These are phyloP conservation scores for Acanthurus tractus DNA, from an alignment of 2,797 vertebrate species.

Conservation along the genomic window DNA sequence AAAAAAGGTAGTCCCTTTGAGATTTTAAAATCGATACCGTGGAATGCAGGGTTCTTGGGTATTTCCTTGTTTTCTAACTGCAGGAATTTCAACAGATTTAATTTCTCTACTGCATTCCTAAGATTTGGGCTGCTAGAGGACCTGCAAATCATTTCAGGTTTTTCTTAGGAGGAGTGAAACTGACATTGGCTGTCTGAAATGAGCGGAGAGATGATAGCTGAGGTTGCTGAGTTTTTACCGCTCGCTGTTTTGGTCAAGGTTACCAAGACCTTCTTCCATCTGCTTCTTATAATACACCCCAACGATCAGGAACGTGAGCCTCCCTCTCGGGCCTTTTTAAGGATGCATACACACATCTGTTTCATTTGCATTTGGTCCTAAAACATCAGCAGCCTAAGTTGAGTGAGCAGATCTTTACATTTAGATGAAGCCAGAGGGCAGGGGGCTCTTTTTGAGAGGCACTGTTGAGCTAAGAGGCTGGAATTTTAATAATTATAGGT, in stretches of 20 bases:
- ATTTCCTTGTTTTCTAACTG: not conserved
- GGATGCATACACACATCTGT: constrained; percentile 20
- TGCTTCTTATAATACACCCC: constrained; percentile 23
- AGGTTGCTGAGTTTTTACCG: constrained; percentile 35
- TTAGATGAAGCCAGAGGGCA: constrained; percentile 1
- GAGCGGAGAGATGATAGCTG: not conserved
- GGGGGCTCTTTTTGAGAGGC: not conserved
- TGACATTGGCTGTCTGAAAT: constrained; percentile 15
- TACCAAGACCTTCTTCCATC: constrained; percentile 37
- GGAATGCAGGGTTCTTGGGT: not conserved
- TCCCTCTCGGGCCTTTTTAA: constrained; percentile 10
- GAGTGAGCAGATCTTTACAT: constrained; percentile 1
- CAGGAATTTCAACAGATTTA: not conserved
- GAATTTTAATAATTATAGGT: constrained; percentile 19
- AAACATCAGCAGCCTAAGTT: constrained; percentile 2
- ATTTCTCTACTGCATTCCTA: not conserved
- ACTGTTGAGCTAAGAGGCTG: not conserved
- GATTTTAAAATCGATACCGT: not conserved
- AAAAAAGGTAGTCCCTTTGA: not conserved
- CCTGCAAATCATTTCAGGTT: constrained; percentile 18
- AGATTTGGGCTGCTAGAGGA: constrained; percentile 21
- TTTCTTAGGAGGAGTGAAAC: constrained; percentile 23
- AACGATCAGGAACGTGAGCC: constrained; percentile 11
- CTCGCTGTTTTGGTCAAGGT: constrained; percentile 49
- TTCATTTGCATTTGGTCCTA: constrained; percentile 37